Evolutionary conservation across 30 jellyfish, hydroid and myxozoan genomes (phyloP).

Genomic region (Cassiopea andromeda): DNA sequence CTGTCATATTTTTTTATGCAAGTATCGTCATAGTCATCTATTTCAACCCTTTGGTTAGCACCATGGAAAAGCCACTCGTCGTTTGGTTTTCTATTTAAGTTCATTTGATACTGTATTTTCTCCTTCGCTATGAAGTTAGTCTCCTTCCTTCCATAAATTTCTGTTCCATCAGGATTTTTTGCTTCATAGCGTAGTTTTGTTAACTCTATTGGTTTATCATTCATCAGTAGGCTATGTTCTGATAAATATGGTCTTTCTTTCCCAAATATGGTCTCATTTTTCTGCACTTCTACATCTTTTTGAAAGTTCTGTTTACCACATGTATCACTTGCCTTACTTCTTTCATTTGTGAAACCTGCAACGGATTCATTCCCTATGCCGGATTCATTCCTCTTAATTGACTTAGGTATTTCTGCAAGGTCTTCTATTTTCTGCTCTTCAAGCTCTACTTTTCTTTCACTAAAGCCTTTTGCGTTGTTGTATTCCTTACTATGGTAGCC

Average conservation of each 20-base stretch:
- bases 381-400: not conserved
- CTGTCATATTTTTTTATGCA: too few relatives aligned
- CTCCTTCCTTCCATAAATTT: not conserved
- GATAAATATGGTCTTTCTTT: not conserved
- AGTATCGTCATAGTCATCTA: too few relatives aligned
- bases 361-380: not conserved
- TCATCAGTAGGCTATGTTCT: not conserved
- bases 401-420: not conserved
- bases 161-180: not conserved
- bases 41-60: too few relatives aligned
- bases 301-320: not conserved
- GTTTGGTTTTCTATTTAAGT: not conserved
- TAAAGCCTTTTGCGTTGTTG: not conserved
- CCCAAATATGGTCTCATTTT: not conserved
- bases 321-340: not conserved
- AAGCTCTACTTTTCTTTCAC: not conserved
- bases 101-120: not conserved
- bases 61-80: not conserved
- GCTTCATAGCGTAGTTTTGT: conserved; percentile 14
- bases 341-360: not conserved
- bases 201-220: not conserved
- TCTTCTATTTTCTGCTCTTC: not conserved
- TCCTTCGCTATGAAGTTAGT: not conserved
- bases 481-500: not conserved
- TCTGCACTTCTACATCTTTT: not conserved